Percentiles rank a stretch among this genome's conserved stretches.
These are phyloP conservation scores for Knipowitschia caucasica DNA, from an alignment of 2,797 vertebrate species.

Conservation along the genomic window DNA sequence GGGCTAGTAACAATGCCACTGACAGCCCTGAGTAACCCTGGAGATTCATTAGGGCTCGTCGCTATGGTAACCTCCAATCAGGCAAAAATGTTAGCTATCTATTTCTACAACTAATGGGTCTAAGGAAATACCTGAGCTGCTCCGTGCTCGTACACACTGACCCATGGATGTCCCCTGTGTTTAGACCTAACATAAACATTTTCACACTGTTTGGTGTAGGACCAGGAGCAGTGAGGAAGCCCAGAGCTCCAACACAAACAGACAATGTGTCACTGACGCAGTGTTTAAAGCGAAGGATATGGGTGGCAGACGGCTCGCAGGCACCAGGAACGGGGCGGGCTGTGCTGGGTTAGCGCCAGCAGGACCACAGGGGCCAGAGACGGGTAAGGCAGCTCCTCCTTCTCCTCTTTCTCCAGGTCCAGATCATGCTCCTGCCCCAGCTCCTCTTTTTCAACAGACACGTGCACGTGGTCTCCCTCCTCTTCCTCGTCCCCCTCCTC, in stretches of 20 bases:
- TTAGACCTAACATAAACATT: conserved; percentile 61
- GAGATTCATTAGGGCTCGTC: conserved; percentile 74
- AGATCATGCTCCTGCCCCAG: conserved; percentile 67
- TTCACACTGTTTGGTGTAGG: conserved; percentile 21
- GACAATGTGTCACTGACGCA: conserved; percentile 26
- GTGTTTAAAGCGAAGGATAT: conserved; percentile 83
- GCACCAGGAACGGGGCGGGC: conserved; percentile 94
- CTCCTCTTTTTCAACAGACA: conserved; percentile 56
- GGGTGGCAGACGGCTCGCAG: conserved; percentile 92
- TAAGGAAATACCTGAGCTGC: conserved; percentile 62
- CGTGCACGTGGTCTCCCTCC: conserved; percentile 57
- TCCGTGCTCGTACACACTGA: conserved; percentile 36
- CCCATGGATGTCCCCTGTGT: conserved; percentile 46
- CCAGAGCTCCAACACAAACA: conserved; percentile 59
- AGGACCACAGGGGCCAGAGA: conserved; percentile 89
- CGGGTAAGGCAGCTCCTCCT: conserved; percentile 86
- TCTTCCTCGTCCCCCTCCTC: conserved; percentile 60
- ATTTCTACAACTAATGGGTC: conserved; percentile 51
- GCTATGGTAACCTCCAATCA: conserved; percentile 73
- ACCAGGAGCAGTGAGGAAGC: conserved; percentile 48
- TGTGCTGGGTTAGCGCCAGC: conserved; percentile 91
- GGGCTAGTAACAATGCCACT: conserved; percentile 60
- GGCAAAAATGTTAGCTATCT: conserved; percentile 50
- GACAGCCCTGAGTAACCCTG: conserved; percentile 70
- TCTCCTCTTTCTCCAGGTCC: conserved; percentile 64